phyloP scores from a whole-genome alignment of 2,113 vertebrate genomes.

The Odocoileus virginianus region DNA sequence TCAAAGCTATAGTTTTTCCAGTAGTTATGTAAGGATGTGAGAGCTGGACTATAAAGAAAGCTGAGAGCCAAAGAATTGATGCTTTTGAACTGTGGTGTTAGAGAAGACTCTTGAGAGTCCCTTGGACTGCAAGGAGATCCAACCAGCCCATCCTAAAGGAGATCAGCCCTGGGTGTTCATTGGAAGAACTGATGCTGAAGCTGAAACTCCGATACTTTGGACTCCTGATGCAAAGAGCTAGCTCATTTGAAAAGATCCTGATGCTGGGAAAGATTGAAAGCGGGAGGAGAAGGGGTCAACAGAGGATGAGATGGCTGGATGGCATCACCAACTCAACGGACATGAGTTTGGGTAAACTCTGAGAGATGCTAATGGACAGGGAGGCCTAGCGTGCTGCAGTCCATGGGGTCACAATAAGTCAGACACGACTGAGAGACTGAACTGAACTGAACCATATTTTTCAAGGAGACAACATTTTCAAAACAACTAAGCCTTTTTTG shows the following conservation, averaged over 20 bases:
- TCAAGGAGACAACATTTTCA: not conserved
- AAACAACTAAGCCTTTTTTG: not conserved
- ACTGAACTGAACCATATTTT: not conserved
- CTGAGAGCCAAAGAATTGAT: accelerated
- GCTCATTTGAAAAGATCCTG: not conserved
- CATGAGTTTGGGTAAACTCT: not conserved
- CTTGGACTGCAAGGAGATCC: not conserved
- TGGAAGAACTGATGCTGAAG: not conserved
- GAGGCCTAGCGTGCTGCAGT: not conserved
- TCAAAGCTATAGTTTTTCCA: not conserved
- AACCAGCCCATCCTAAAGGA: not conserved
- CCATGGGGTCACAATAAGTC: not conserved
- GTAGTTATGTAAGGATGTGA: not conserved
- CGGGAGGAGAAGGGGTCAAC: accelerated
- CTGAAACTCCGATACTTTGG: not conserved
- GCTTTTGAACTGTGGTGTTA: not conserved
- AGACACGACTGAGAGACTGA: not conserved
- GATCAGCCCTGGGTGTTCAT: not conserved
- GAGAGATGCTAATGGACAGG: not conserved
- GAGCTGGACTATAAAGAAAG: not conserved
- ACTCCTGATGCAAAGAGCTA: not conserved
- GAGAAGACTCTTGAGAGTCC: not conserved
- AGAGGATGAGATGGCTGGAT: not conserved
- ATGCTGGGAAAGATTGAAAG: not conserved
- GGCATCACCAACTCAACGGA: not conserved